Conservation (phyloP, 2,797 vertebrate species). For the Sebastes flavidus region DNA sequence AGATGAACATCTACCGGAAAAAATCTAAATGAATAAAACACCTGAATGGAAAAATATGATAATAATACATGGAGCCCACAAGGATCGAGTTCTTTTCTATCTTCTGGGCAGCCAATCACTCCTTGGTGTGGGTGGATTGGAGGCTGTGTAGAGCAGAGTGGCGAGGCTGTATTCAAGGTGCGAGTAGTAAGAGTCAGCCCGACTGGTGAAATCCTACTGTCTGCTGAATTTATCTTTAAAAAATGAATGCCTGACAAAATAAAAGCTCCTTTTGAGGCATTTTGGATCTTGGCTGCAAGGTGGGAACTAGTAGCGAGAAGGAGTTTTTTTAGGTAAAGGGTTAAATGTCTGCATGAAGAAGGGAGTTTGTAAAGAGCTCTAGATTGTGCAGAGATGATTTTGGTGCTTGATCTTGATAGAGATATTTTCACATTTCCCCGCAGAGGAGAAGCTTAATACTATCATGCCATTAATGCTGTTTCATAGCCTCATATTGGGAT, state of each 20-base stretch:
- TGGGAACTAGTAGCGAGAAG: background rate
- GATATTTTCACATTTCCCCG: background rate
- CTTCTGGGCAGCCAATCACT: conserved; percentile 30
- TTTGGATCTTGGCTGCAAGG: background rate
- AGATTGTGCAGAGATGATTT: background rate
- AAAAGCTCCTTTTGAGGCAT: background rate
- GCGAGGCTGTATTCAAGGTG: conserved; percentile 21
- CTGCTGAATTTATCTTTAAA: conserved; percentile 14
- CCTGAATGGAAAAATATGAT: conserved; percentile 20
- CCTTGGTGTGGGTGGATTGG: conserved; percentile 45
- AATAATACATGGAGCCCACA: background rate
- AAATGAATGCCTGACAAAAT: background rate
- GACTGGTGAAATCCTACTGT: conserved; percentile 17
- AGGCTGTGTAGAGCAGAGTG: conserved; percentile 32
- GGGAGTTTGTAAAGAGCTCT: background rate
- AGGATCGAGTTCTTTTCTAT: conserved; percentile 28
- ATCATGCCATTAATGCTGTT: background rate
- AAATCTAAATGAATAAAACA: conserved; percentile 24
- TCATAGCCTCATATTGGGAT: background rate
- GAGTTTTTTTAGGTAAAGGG: background rate
- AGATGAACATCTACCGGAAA: background rate
- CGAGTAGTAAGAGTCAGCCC: conserved; percentile 19
- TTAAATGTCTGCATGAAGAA: background rate
- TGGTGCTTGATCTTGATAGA: conserved; percentile 10
- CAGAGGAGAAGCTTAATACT: conserved; percentile 2